A percentile compares a stretch with the other conserved stretches of the same genome.
Evolutionary conservation across 2,113 vertebrate species (phyloP).

Genomic region (Pachyramphus minor): DNA sequence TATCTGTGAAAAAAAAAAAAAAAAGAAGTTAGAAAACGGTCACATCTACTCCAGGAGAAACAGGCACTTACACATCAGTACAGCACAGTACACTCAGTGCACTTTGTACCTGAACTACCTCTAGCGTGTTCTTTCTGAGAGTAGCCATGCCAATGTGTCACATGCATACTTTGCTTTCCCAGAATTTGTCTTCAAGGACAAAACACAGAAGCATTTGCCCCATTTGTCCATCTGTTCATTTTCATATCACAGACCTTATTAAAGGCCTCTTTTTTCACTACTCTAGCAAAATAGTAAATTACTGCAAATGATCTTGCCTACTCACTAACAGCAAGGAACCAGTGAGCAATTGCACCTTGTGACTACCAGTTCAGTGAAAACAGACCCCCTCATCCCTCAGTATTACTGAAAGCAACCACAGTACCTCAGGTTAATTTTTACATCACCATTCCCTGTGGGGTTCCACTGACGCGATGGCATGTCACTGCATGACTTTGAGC

Average conservation of each 20-base stretch:
- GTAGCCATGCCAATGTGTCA: neutral
- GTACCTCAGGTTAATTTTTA: neutral
- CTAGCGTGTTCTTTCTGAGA: neutral
- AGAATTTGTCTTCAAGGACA: neutral
- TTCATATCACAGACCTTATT: neutral
- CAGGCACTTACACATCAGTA: too few relatives aligned
- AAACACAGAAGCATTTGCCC: neutral
- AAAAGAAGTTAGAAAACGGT: neutral
- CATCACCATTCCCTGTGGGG: neutral
- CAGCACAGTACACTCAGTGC: too few relatives aligned
- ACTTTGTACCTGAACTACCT: neutral
- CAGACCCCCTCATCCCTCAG: neutral
- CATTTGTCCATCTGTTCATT: conserved; percentile 6
- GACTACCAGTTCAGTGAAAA: neutral
- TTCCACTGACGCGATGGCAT: neutral
- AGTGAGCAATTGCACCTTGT: neutral
- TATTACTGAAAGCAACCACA: neutral
- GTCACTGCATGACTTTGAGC: neutral
- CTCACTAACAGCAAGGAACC: neutral
- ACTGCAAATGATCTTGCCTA: neutral
- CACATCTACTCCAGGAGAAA: neutral
- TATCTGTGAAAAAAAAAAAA: neutral
- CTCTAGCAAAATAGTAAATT: neutral
- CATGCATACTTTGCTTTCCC: neutral
- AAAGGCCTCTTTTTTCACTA: neutral